Percentiles rank a stretch among this genome's conserved stretches.
phyloP scores from a whole-genome alignment of 2,113 vertebrate species.

The Nanger granti region DNA sequence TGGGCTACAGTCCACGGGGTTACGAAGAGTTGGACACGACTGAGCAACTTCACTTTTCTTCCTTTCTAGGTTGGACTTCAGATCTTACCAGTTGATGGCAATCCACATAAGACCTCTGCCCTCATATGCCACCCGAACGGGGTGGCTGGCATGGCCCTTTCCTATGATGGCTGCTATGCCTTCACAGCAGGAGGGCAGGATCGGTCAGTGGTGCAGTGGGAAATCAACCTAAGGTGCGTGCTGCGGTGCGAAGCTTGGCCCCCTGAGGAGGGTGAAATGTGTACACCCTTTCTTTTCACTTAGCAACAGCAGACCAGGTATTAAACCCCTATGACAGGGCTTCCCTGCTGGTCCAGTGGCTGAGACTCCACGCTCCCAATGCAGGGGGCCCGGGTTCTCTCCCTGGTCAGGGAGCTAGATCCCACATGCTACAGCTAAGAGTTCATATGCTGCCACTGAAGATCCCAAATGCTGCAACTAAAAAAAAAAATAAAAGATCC shows the following conservation, averaged over 20 bases:
- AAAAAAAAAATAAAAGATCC: background rate
- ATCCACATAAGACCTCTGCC: constrained; percentile 89
- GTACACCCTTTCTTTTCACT: background rate
- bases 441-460: background rate
- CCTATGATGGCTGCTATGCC: constrained; percentile 81
- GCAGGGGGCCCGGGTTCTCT: background rate
- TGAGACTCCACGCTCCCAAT: background rate
- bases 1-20: background rate
- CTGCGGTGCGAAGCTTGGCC: accelerated
- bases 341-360: background rate
- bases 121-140: constrained; percentile 86
- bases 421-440: background rate
- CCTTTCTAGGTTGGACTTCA: constrained; percentile 89
- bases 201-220: constrained; percentile 84
- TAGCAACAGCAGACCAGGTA: background rate
- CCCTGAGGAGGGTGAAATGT: accelerated
- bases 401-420: background rate
- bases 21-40: accelerated
- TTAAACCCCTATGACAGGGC: background rate
- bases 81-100: constrained; percentile 92
- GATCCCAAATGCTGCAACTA: background rate
- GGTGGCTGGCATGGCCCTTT: constrained; percentile 79
- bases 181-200: constrained; percentile 90
- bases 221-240: constrained; percentile 83
- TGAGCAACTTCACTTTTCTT: background rate